Evolutionary conservation across 1,140 invertebrate genomes (phyloP).

Genomic region (Orussus abietinus): DNA sequence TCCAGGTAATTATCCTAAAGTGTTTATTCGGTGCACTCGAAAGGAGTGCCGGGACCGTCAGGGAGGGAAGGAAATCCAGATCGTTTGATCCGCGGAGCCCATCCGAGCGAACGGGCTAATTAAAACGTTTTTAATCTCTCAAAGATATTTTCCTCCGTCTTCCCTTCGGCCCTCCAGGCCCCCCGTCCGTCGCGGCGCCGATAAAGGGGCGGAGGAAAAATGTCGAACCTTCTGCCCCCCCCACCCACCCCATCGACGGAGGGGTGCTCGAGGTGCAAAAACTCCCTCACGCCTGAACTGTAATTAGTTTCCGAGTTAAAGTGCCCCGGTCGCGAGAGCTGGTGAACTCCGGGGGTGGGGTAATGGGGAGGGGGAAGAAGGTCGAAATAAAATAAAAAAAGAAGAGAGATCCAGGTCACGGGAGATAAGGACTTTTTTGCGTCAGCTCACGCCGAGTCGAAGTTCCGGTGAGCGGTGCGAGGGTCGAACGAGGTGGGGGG

Average conservation of each 20-base stretch:
- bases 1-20: too few relatives aligned
- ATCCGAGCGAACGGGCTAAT: too few relatives aligned
- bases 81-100: too few relatives aligned
- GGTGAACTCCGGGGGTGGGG: conserved; percentile 8
- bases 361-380: conserved; percentile 3
- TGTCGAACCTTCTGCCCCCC: conserved; percentile 11
- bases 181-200: too few relatives aligned
- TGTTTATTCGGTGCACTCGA: too few relatives aligned
- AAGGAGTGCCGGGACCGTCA: too few relatives aligned
- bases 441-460: conserved; percentile 20
- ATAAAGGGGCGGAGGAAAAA: conserved; percentile 14
- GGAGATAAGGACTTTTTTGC: conserved; percentile 33
- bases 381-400: conserved; percentile 23
- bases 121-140: too few relatives aligned
- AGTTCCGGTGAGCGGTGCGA: conserved; percentile 15
- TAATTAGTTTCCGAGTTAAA: conserved; percentile 50
- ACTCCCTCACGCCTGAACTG: conserved; percentile 33
- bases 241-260: conserved; percentile 1
- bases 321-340: conserved; percentile 22
- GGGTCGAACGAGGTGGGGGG: neutral
- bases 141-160: too few relatives aligned
- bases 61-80: too few relatives aligned
- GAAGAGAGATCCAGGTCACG: conserved; percentile 26
- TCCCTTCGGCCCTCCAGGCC: too few relatives aligned
- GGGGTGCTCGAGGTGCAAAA: conserved; percentile 27